Conservation (phyloP, 2,888 invertebrate genomes). For the Melanostoma scalare region DNA sequence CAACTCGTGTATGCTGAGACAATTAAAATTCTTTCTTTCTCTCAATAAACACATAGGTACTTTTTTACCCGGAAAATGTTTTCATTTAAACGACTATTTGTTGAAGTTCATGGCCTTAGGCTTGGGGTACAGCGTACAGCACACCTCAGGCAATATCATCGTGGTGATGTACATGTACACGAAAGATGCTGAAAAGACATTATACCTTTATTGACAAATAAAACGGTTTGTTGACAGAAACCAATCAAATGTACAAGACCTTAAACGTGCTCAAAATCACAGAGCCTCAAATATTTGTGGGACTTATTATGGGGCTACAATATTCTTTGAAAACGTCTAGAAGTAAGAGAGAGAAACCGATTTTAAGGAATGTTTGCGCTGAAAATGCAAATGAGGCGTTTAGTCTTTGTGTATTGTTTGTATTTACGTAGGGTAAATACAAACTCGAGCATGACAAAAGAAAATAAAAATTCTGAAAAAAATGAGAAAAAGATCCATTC, state of each 20-base stretch:
- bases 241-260: conserved; percentile 64
- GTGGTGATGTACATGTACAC: background rate
- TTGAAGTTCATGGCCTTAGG: conserved; percentile 48
- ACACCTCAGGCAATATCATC: conserved; percentile 26
- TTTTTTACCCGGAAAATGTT: conserved; percentile 56
- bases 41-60: background rate
- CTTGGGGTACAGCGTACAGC: conserved; percentile 37
- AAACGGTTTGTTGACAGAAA: conserved; percentile 69
- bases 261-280: conserved; percentile 34
- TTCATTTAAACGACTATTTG: conserved; percentile 55
- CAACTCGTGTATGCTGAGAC: conserved; percentile 57
- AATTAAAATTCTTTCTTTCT: conserved; percentile 55
- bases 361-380: conserved; percentile 61
- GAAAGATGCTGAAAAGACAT: conserved; percentile 45
- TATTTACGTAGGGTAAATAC: conserved; percentile 54
- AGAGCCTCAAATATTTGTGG: conserved; percentile 50
- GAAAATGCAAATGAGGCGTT: conserved; percentile 71
- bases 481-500: conserved; percentile 33
- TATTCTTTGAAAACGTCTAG: conserved; percentile 29
- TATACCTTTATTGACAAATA: conserved; percentile 71
- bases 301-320: conserved; percentile 52
- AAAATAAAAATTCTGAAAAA: conserved; percentile 1
- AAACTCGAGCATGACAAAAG: conserved; percentile 2
- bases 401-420: conserved; percentile 59
- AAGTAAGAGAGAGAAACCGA: conserved; percentile 27